Percentiles rank a stretch among this genome's conserved stretches.
These are phyloP conservation scores for Neoniphon sammara DNA, from an alignment of 2,797 vertebrate genomes.

Conservation along the genomic window DNA sequence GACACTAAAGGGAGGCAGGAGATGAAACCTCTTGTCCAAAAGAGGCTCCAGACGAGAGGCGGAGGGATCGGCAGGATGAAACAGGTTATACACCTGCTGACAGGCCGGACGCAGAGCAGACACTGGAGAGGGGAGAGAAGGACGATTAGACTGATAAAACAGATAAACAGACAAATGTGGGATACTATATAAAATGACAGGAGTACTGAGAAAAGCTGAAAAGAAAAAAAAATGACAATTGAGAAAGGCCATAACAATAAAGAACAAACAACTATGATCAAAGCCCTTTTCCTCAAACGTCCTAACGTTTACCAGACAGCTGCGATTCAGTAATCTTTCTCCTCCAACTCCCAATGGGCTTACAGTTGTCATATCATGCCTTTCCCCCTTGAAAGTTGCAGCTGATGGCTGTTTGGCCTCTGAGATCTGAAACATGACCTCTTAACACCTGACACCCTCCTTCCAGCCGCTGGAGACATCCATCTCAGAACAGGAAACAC, in stretches of 20 bases:
- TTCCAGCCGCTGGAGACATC: conserved; percentile 38
- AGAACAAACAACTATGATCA: background rate
- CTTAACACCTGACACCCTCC: conserved; percentile 38
- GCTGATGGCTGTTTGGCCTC: conserved; percentile 12
- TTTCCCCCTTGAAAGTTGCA: background rate
- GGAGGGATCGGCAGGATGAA: conserved; percentile 96
- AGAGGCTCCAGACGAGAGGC: conserved; percentile 96
- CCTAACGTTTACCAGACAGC: conserved; percentile 33
- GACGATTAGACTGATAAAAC: background rate
- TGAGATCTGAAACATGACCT: conserved; percentile 33
- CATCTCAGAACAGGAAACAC: conserved; percentile 22
- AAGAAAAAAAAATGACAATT: background rate
- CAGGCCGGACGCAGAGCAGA: conserved; percentile 94
- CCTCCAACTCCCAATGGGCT: conserved; percentile 17
- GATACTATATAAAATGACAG: no score
- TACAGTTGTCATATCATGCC: background rate
- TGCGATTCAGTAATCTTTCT: conserved; percentile 20
- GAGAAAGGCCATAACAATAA: background rate
- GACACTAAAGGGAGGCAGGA: conserved; percentile 91
- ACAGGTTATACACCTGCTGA: conserved; percentile 98
- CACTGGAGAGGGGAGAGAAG: conserved; percentile 75
- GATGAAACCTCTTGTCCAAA: conserved; percentile 92
- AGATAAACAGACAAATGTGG: no score
- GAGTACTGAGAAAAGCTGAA: background rate
- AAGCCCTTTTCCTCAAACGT: background rate